phyloP scores from a whole-genome alignment of 2,888 invertebrate species.

The Spialia ferax region DNA sequence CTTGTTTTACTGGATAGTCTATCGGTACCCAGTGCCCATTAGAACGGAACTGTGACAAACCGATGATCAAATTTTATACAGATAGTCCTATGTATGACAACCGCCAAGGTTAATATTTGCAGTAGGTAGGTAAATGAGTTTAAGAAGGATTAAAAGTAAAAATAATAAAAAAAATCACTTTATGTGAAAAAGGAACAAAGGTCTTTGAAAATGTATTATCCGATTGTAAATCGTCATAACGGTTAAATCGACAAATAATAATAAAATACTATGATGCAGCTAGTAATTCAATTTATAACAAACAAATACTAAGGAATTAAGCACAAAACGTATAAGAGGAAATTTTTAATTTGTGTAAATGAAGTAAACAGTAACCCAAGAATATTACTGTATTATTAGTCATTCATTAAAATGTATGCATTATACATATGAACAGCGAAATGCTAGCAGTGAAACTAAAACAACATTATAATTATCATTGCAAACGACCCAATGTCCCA shows the following conservation, averaged over 20 bases:
- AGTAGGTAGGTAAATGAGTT: no score
- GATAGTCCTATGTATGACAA: background rate
- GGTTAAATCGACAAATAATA: no score
- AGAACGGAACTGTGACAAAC: background rate
- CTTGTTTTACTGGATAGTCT: background rate
- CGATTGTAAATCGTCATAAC: no score
- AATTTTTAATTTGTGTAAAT: background rate
- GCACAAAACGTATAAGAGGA: no score
- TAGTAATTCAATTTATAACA: background rate
- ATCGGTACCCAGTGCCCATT: background rate
- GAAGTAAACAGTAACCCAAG: background rate
- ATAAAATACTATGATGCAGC: no score
- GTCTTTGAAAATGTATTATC: no score
- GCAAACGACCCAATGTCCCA: background rate
- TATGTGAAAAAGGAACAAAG: no score
- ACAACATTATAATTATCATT: constrained; percentile 7
- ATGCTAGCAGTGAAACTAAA: background rate
- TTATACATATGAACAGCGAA: background rate
- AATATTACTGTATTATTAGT: background rate
- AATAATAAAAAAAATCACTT: no score
- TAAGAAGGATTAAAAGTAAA: no score
- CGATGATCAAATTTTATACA: background rate
- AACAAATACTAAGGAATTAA: background rate
- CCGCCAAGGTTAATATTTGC: no score
- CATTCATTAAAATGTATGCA: constrained; percentile 1